phyloP scores from a whole-genome alignment of 1,140 invertebrate species.

The Polypedilum vanderplanki region DNA sequence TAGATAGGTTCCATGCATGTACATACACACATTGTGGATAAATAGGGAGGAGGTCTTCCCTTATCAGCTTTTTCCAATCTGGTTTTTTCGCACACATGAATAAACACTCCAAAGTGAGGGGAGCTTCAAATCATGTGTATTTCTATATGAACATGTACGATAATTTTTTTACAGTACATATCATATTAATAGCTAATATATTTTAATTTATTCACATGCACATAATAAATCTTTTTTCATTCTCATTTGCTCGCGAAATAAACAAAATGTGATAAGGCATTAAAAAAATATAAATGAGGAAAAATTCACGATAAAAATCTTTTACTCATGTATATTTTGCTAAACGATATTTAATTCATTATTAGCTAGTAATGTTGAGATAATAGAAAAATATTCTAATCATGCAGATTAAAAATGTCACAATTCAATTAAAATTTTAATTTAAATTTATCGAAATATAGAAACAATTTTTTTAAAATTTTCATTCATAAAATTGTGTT shows the following conservation, averaged over 20 bases:
- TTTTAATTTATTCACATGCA: conserved; percentile 29
- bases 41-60: neutral
- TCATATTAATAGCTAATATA: conserved; percentile 28
- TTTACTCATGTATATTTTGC: neutral
- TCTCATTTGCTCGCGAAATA: neutral
- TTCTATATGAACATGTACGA: conserved; percentile 21
- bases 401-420: no score
- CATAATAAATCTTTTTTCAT: conserved; percentile 18
- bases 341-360: neutral
- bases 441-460: no score
- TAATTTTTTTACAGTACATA: conserved; percentile 18
- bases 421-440: no score
- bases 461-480: no score
- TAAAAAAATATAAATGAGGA: neutral
- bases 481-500: no score
- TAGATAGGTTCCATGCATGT: neutral
- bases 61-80: conserved; percentile 16
- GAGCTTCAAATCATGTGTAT: neutral
- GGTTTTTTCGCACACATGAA: conserved; percentile 16
- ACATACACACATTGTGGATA: neutral
- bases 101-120: neutral
- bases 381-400: no score
- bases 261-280: neutral
- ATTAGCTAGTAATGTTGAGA: no score
- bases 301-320: neutral